These are phyloP conservation scores for Calephelis perditalis DNA, from an alignment of 2,888 invertebrate species.

Conservation along the genomic window DNA sequence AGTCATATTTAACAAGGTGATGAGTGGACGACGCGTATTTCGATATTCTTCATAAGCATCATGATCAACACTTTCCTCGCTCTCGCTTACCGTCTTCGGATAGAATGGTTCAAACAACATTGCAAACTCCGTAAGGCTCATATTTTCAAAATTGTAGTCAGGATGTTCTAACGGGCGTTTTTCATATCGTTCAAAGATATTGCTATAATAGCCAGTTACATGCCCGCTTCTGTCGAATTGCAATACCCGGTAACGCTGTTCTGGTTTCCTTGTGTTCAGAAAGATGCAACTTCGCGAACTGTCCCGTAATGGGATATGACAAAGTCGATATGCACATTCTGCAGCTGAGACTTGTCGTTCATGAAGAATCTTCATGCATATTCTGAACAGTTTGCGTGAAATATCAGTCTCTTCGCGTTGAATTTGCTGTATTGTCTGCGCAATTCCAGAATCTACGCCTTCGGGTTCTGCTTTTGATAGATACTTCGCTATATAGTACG, in stretches of 20 bases:
- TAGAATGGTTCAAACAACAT: constrained; percentile 31
- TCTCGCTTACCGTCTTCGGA: constrained; percentile 19
- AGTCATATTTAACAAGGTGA: constrained; percentile 18
- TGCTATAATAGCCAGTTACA: constrained; percentile 25
- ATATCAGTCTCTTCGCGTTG: constrained; percentile 27
- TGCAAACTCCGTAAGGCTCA: constrained; percentile 15
- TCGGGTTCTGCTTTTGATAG: constrained; percentile 29
- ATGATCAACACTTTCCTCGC: constrained; percentile 27
- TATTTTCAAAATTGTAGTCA: constrained; percentile 29
- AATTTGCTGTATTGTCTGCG: constrained; percentile 25
- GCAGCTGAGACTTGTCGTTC: constrained; percentile 37
- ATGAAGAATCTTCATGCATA: constrained; percentile 37
- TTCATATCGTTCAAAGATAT: constrained; percentile 33
- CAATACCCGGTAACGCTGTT: constrained; percentile 35
- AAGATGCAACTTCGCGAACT: constrained; percentile 22
- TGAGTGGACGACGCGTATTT: constrained; percentile 19
- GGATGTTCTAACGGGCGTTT: constrained; percentile 22
- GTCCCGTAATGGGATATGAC: constrained; percentile 23
- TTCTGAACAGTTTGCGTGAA: constrained; percentile 32
- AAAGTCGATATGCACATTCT: constrained; percentile 36
- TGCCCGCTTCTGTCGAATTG: constrained; percentile 29
- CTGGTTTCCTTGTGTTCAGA: constrained; percentile 29
- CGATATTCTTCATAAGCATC: constrained; percentile 23
- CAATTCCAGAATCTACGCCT: constrained; percentile 20
- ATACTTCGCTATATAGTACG: constrained; percentile 28